Evolutionary conservation across 2,888 invertebrate species (phyloP).

Genomic region (Metallyticus violacea): DNA sequence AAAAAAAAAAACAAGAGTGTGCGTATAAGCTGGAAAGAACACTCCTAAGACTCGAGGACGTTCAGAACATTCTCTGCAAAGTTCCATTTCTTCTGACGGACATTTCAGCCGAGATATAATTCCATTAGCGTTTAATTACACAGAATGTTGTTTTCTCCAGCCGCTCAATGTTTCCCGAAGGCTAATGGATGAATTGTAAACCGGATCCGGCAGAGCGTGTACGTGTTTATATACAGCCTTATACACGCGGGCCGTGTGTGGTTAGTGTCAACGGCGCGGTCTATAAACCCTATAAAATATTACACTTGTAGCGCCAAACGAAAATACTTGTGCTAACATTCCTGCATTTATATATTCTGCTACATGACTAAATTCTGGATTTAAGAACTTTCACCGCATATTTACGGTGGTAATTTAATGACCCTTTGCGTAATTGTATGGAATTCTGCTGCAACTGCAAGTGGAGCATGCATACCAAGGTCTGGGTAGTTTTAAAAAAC

Average conservation of each 20-base stretch:
- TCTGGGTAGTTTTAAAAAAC: too few species aligned
- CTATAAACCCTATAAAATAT: neutral
- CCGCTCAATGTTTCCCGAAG: neutral
- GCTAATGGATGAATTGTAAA: neutral
- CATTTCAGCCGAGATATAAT: neutral
- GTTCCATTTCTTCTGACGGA: too few species aligned
- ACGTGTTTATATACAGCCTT: neutral
- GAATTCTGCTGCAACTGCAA: too few species aligned
- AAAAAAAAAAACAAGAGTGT: too few species aligned
- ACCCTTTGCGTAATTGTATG: neutral
- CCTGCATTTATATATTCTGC: neutral
- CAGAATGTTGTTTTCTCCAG: neutral
- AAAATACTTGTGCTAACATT: neutral
- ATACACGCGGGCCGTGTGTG: neutral
- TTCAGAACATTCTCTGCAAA: neutral
- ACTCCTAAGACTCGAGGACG: too few species aligned
- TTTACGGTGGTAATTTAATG: neutral
- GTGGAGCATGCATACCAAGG: too few species aligned
- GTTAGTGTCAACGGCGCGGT: neutral
- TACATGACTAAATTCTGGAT: neutral
- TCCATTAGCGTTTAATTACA: neutral
- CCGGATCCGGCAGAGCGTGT: neutral
- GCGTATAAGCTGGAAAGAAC: neutral
- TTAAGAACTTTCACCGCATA: neutral
- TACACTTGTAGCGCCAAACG: neutral